Evolutionary conservation across 2,113 vertebrate genomes (phyloP).

Genomic region (Ondatra zibethicus): DNA sequence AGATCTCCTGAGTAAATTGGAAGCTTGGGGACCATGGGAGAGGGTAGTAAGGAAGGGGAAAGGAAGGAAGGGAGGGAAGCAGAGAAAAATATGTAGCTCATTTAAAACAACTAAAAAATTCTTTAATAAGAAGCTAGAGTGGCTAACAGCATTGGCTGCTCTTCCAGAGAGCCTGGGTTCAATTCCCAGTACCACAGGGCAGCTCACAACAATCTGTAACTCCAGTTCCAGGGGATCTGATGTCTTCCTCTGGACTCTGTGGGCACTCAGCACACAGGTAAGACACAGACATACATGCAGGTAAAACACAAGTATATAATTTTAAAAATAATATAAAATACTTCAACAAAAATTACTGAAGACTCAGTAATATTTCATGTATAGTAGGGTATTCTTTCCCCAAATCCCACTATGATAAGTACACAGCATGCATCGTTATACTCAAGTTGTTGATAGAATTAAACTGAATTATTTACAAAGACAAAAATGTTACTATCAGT

Average conservation of each 20-base stretch:
- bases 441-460: background rate
- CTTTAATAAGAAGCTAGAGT: background rate
- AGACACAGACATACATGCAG: background rate
- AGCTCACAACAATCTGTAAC: background rate
- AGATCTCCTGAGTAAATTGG: no score
- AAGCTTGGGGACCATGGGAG: no score
- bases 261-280: background rate
- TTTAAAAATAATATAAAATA: background rate
- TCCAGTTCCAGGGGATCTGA: background rate
- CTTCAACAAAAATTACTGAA: slow-evolving; percentile 54
- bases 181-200: background rate
- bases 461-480: slow-evolving; percentile 53
- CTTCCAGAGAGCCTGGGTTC: background rate
- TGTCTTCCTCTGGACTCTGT: background rate
- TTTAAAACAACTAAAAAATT: background rate
- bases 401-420: background rate
- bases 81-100: no score
- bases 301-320: background rate
- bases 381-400: slow-evolving; percentile 11
- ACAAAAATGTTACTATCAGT: slow-evolving; percentile 2
- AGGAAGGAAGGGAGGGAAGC: no score
- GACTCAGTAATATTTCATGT: slow-evolving; percentile 31
- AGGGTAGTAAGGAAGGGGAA: no score
- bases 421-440: slow-evolving; percentile 13
- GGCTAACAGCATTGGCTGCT: background rate